phyloP scores from a whole-genome alignment of 1,140 invertebrate species.

The Arion vulgaris region DNA sequence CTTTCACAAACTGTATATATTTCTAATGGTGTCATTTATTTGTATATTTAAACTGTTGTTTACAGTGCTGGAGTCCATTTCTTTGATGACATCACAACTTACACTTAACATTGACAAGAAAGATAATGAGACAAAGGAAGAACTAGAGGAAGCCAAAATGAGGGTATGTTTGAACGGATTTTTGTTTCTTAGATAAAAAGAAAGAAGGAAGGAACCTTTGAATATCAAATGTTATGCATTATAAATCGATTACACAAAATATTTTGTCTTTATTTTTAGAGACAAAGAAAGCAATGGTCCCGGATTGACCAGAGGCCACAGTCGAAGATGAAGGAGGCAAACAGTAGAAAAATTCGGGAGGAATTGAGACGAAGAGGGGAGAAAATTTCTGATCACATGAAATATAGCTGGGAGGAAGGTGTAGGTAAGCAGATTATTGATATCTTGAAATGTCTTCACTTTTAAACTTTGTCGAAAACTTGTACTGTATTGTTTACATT shows the following conservation, averaged over 20 bases:
- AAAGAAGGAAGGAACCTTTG: no score
- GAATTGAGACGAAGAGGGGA: conserved; percentile 10
- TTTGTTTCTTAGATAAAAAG: not conserved
- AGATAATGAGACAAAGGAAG: not conserved
- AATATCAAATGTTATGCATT: no score
- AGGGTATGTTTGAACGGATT: not conserved
- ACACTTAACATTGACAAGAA: not conserved
- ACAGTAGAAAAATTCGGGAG: not conserved
- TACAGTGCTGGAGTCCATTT: not conserved
- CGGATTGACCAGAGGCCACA: not conserved
- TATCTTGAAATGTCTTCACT: no score
- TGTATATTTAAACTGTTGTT: not conserved
- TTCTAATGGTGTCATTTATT: no score
- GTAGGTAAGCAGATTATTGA: not conserved
- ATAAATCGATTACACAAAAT: no score
- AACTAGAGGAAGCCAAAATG: not conserved
- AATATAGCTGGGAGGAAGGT: conserved; percentile 12
- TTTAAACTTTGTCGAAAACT: no score
- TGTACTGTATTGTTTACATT: no score
- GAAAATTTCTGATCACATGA: conserved; percentile 18
- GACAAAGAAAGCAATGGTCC: conserved; percentile 8
- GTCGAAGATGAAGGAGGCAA: not conserved
- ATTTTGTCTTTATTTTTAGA: not conserved
- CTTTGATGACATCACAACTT: not conserved
- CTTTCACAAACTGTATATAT: no score